Conservation (phyloP, 2,888 invertebrate species). For the Eremobia ochroleuca region DNA sequence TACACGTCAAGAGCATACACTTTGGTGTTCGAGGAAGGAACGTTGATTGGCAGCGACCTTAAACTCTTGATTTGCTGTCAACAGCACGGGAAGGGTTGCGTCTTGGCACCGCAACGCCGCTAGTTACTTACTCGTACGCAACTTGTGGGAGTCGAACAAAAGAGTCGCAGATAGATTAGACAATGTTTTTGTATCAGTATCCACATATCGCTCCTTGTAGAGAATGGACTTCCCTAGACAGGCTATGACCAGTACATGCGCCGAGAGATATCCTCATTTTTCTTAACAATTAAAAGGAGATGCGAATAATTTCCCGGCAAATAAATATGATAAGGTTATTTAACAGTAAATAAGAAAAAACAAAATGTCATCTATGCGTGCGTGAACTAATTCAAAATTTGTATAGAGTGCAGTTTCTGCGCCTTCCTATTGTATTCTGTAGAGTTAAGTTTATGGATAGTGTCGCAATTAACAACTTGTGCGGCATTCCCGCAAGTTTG, state of each 20-base stretch:
- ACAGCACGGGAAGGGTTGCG: background rate
- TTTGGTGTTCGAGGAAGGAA: background rate
- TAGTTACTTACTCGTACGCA: background rate
- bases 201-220: background rate
- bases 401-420: background rate
- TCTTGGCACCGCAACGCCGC: background rate
- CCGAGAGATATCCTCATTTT: background rate
- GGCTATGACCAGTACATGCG: too few relatives aligned
- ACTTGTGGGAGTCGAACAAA: background rate
- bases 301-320: background rate
- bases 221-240: background rate
- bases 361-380: background rate
- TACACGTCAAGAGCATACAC: background rate
- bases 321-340: background rate
- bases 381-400: background rate
- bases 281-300: background rate
- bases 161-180: background rate
- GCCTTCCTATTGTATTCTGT: background rate
- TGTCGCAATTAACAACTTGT: slow-evolving; percentile 8
- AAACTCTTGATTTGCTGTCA: slow-evolving; percentile 30
- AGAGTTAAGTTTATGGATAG: slow-evolving; percentile 3
- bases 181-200: background rate
- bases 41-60: background rate
- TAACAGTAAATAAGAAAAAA: background rate
- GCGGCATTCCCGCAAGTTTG: slow-evolving; percentile 2